These are phyloP conservation scores for Microcaecilia unicolor DNA, from an alignment of 2,797 vertebrate species.

Conservation along the genomic window DNA sequence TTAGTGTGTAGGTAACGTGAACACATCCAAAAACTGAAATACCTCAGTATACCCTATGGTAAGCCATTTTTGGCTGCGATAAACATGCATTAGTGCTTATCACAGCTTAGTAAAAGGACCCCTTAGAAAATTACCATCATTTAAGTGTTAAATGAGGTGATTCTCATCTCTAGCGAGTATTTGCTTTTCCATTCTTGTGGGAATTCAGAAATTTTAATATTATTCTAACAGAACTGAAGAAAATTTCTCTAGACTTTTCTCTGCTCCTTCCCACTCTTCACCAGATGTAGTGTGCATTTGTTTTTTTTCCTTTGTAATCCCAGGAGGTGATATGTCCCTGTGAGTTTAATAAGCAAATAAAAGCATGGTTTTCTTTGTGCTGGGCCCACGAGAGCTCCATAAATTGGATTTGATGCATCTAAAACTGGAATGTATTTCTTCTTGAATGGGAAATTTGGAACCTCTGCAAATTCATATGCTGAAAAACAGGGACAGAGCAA, in stretches of 20 bases:
- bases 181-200: not conserved
- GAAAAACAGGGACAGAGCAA: conserved; percentile 38
- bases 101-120: no score
- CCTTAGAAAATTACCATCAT: no score
- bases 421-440: conserved; percentile 47
- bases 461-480: conserved; percentile 47
- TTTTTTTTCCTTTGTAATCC: conserved; percentile 39
- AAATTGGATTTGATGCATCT: conserved; percentile 47
- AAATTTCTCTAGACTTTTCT: conserved; percentile 2
- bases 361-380: conserved; percentile 27
- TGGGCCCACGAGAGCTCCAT: conserved; percentile 31
- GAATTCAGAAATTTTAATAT: conserved; percentile 15
- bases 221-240: conserved; percentile 3
- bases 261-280: not conserved
- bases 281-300: not conserved
- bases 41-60: no score
- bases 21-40: no score
- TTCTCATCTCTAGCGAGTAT: no score
- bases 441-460: conserved; percentile 56
- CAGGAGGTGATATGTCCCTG: conserved; percentile 39
- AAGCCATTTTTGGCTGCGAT: no score
- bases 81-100: no score
- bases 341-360: conserved; percentile 35
- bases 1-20: no score
- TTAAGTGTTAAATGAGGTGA: no score